Evolutionary conservation across 2,797 vertebrate species (phyloP), one percentile per base, ranked within the genome.

Genomic region (Poecilia picta): DNA sequence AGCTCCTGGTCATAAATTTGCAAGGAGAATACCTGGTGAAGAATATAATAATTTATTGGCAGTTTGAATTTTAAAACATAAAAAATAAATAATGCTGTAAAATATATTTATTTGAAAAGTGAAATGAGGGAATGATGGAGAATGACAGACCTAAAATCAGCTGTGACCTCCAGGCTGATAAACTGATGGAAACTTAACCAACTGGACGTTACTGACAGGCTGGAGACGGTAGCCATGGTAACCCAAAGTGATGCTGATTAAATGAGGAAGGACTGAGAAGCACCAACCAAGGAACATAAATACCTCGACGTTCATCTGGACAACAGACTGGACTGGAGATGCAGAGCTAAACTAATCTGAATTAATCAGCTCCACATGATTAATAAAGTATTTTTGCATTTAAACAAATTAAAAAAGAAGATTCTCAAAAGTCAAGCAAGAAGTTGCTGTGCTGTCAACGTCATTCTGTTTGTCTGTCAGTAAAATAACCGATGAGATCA

Each of bases 401-500:
- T 53, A 8, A 53, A 47, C 71, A 36, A 47, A 53, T 74, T 36
- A 73, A 53, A 12, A 41, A 23, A 33, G 5, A 74, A 55, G 16
- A 13, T 18, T 59, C 15, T 45, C 11, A 59, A 59, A 59, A 12
- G 16, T 66, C 8, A 39, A 18, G 59, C 49, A 25, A 23, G 23
- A 36, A 8, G 23, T 51, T 4, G 2, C 23, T 74, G 12, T 36
- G 5, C 33, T 55, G 51, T 72, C 83, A 72, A 31, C 73, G 4
- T 77, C 75, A n/a, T 76, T 41, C 20, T 79, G 74, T 88, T 77
- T 82, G 33, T 80, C 62, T 62, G 55, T 70, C 64, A 74, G 72
- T 73, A 84, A 89, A 81, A 81, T 87, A 85, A 84, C 51, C 31
- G 59, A 31, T 43, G 66, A 82, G 85, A 81, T 89, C 85, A 79